phyloP scores from a whole-genome alignment of 2,888 invertebrate genomes.

The Leucophora obtusa region DNA sequence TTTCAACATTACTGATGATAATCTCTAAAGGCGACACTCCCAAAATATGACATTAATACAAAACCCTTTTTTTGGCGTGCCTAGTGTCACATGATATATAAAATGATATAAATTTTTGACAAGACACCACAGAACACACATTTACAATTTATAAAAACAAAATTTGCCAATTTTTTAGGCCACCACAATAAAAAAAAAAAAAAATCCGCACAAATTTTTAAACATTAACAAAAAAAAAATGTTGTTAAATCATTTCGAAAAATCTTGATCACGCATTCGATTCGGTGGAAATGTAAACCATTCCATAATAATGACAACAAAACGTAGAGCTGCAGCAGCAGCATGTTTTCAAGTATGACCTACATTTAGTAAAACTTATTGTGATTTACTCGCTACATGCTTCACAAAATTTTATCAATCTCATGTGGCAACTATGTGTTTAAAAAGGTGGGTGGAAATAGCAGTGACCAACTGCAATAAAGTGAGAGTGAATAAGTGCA shows the following conservation, averaged over 20 bases:
- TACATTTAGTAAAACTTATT: conserved; percentile 52
- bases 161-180: conserved; percentile 55
- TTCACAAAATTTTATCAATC: background rate
- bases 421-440: conserved; percentile 1
- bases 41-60: conserved; percentile 50
- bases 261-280: conserved; percentile 63
- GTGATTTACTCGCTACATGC: conserved; percentile 24
- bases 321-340: conserved; percentile 29
- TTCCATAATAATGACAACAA: conserved; percentile 49
- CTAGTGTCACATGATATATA: conserved; percentile 48
- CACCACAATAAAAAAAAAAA: conserved; percentile 47
- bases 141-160: conserved; percentile 40
- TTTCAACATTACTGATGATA: conserved; percentile 39
- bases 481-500: conserved; percentile 62
- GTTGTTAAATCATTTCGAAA: conserved; percentile 59
- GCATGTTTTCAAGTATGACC: conserved; percentile 58
- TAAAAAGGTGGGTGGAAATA: conserved; percentile 52
- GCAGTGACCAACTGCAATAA: conserved; percentile 24
- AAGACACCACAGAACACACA: conserved; percentile 26
- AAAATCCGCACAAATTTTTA: conserved; percentile 37
- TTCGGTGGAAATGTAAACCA: conserved; percentile 61
- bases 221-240: conserved; percentile 37
- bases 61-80: conserved; percentile 51
- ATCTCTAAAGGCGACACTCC: conserved; percentile 49
- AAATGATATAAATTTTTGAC: conserved; percentile 49